Evolutionary conservation across 2,888 invertebrate species (phyloP), one percentile per base, ranked within the genome.

Genomic region (Cyclophora punctaria): DNA sequence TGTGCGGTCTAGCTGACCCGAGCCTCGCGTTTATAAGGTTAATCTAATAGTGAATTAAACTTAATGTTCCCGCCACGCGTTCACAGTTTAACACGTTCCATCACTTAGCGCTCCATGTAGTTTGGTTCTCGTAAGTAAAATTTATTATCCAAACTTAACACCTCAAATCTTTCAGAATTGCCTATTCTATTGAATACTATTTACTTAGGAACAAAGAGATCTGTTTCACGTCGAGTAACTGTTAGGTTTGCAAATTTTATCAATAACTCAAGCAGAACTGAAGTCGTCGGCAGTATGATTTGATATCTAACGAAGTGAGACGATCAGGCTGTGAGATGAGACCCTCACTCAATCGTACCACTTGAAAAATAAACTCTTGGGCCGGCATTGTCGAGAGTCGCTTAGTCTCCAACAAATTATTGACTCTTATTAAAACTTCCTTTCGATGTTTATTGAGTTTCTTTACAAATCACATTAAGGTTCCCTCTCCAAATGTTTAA

Each of bases 1-100:
- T 70, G 78, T 73, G 75, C 71, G 78, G 75, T 75, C 76, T 67
- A 63, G 58, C 62, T 71, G 74, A 75, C 69, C 74, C 67, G 61
- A 55, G 53, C 50, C 64, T 60, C 58, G 55, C 58, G 58, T 60
- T 53, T 53, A 52, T 56, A 53, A 56, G 60, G 57, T 65, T 66
- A 55, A 62, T 60, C 54, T 58, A 58, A 63, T 60, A 64, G 68
- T 67, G 64, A 60, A 61, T 62, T 64, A 62, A 59, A 53, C 57
- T 52, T 53, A 56, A 53, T 55, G 48, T 41, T 47, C 40, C 41
- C 44, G 47, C 44, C 46, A 48, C 46, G 5, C 37, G 37, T 37
- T 37, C 5, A 4, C 4, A 5, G 37, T 37, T 47, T 46, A 50
- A 46, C 47, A 49, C 53, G 41, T 45, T 43, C 53, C 52, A 47